These are phyloP conservation scores for Hippocampus kuda DNA, from an alignment of 2,797 vertebrate genomes.

Conservation along the genomic window DNA sequence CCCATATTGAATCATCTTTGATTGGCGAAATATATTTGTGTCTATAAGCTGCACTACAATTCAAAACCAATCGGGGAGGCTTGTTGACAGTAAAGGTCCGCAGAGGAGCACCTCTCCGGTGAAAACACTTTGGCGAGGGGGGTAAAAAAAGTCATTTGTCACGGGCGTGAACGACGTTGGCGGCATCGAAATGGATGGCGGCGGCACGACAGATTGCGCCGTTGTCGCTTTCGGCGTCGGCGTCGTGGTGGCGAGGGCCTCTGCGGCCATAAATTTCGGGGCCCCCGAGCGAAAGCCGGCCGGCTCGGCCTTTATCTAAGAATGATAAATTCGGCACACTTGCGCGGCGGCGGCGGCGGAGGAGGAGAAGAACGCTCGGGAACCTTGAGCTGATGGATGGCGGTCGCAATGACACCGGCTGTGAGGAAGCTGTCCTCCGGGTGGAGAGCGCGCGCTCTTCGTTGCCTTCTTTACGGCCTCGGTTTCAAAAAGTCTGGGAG, in stretches of 20 bases:
- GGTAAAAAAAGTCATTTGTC: conserved; percentile 2
- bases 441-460: conserved; percentile 40
- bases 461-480: conserved; percentile 67
- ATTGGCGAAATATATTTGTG: not conserved
- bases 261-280: conserved; percentile 51
- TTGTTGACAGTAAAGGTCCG: conserved; percentile 4
- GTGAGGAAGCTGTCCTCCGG: conserved; percentile 68
- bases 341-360: conserved; percentile 13
- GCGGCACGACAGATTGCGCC: conserved; percentile 25
- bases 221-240: conserved; percentile 15
- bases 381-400: conserved; percentile 72
- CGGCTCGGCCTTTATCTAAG: conserved; percentile 61
- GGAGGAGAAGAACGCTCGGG: conserved; percentile 46
- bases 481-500: conserved; percentile 51
- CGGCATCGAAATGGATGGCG: conserved; percentile 18
- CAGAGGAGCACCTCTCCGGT: not conserved
- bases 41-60: not conserved
- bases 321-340: conserved; percentile 62
- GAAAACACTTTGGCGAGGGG: not conserved
- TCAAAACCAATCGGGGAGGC: not conserved
- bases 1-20: no score
- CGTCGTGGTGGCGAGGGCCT: conserved; percentile 8
- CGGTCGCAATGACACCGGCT: conserved; percentile 45
- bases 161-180: conserved; percentile 7
- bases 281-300: conserved; percentile 39